phyloP scores from a whole-genome alignment of 2,888 invertebrate genomes.

The Unio delphinus region DNA sequence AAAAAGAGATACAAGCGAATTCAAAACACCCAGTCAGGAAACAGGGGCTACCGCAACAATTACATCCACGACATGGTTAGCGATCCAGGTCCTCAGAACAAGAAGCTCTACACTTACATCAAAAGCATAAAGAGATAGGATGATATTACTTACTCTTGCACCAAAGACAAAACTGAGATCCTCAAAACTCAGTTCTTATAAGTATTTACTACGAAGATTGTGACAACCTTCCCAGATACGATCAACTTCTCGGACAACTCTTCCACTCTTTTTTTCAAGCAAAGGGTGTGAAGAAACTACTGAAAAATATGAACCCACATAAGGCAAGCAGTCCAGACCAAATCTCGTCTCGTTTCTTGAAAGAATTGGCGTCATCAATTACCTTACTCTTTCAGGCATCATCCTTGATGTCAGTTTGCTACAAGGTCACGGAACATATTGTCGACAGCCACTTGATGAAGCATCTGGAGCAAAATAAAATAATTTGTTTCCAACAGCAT shows the following conservation, averaged over 20 bases:
- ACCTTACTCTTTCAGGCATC: constrained; percentile 20
- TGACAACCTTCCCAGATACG: too few relatives aligned
- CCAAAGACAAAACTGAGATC: constrained; percentile 3
- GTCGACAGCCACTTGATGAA: constrained; percentile 17
- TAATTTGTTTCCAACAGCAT: constrained; percentile 24
- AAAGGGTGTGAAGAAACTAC: constrained; percentile 1
- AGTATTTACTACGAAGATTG: too few relatives aligned
- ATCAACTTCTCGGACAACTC: too few relatives aligned
- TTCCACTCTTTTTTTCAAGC: neutral
- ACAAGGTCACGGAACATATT: constrained; percentile 32
- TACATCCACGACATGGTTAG: constrained; percentile 5
- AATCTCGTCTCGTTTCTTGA: constrained; percentile 14
- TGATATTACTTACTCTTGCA: neutral
- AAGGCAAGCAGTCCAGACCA: constrained; percentile 18
- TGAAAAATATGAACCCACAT: constrained; percentile 15
- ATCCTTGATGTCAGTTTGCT: constrained; percentile 20
- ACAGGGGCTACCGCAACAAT: neutral
- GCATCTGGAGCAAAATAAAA: constrained; percentile 12
- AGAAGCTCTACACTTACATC: neutral
- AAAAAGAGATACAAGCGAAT: constrained; percentile 1
- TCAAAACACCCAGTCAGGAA: neutral
- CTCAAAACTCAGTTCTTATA: neutral
- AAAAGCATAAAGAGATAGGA: constrained; percentile 1
- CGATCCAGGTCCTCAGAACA: neutral
- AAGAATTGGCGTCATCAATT: constrained; percentile 13